These are phyloP conservation scores for Tetramorium simillimum DNA, from an alignment of 1,140 invertebrate genomes.

Conservation along the genomic window DNA sequence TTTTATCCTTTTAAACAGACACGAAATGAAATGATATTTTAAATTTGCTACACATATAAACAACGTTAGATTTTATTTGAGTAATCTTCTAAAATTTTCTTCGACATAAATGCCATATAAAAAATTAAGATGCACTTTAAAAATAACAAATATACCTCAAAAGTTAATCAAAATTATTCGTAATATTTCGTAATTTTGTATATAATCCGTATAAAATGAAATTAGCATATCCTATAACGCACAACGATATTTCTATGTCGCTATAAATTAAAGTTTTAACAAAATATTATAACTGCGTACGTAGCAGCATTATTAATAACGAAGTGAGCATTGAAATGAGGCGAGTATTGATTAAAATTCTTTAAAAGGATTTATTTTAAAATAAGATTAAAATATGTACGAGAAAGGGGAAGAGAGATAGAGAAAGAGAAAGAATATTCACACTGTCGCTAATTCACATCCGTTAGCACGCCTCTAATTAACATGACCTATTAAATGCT, in stretches of 20 bases:
- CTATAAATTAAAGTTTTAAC: conserved; percentile 23
- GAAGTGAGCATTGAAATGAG: conserved; percentile 2
- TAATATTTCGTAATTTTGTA: neutral
- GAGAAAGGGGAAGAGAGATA: neutral
- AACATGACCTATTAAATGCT: conserved; percentile 39
- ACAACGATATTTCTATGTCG: neutral
- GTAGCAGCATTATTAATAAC: neutral
- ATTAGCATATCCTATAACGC: neutral
- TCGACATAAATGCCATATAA: neutral
- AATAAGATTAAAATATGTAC: conserved; percentile 35
- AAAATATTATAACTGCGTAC: neutral
- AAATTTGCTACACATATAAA: neutral
- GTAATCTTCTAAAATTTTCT: neutral
- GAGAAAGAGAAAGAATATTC: neutral
- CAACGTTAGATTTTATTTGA: neutral
- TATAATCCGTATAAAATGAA: neutral
- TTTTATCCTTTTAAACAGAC: neutral
- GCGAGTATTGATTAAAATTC: conserved; percentile 33
- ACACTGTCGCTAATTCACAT: neutral
- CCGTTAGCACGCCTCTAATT: conserved; percentile 35
- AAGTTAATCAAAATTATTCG: neutral
- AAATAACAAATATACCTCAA: neutral
- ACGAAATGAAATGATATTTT: neutral
- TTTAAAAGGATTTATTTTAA: conserved; percentile 27
- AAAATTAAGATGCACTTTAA: neutral